Evolutionary conservation across 1,140 invertebrate genomes (phyloP).

Genomic region (Oryzaephilus surinamensis): DNA sequence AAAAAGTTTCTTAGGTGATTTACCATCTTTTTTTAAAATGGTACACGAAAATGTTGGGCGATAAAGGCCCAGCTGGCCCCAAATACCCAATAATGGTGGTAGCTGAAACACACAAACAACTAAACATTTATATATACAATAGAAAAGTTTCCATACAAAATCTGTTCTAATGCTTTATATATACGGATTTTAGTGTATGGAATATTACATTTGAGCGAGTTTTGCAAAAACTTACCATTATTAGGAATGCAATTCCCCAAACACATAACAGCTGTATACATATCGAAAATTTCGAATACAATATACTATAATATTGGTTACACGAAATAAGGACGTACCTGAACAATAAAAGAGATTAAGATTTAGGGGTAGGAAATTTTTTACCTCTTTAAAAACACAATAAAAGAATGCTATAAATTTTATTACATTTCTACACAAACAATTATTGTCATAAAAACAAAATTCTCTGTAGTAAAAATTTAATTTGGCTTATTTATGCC

Average conservation of each 20-base stretch:
- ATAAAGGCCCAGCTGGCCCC: conserved; percentile 72
- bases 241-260: conserved; percentile 59
- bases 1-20: conserved; percentile 75
- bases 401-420: too few species aligned
- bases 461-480: too few species aligned
- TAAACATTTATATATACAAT: conserved; percentile 26
- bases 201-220: too few species aligned
- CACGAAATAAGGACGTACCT: conserved; percentile 76
- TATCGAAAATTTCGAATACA: conserved; percentile 63
- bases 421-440: too few species aligned
- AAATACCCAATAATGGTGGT: conserved; percentile 66
- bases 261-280: conserved; percentile 62
- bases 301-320: conserved; percentile 58
- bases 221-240: conserved; percentile 49
- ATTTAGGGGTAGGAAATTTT: too few species aligned
- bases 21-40: conserved; percentile 62
- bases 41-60: conserved; percentile 73
- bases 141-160: neutral
- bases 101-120: conserved; percentile 43
- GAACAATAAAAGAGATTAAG: too few species aligned
- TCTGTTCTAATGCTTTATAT: neutral
- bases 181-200: too few species aligned
- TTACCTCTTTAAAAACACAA: too few species aligned
- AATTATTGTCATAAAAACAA: too few species aligned
- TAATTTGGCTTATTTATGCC: too few species aligned